Percentiles rank a stretch among this genome's conserved stretches.
phyloP scores from a whole-genome alignment of 1,140 invertebrate species.

The Drosophila persimilis region DNA sequence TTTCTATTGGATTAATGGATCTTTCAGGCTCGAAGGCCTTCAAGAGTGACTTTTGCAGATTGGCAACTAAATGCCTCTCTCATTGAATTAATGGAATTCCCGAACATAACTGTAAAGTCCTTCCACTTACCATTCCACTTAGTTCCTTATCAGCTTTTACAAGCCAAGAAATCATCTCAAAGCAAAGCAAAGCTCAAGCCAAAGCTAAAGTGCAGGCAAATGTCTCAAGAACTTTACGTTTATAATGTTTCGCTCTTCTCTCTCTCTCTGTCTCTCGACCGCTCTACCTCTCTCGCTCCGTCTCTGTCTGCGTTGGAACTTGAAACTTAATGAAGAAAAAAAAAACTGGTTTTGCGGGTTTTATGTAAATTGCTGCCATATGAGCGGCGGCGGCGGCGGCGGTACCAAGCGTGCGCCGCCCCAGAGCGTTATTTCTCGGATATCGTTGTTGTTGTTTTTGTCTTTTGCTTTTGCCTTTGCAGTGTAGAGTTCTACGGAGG shows the following conservation, averaged over 20 bases:
- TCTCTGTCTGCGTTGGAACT: conserved; percentile 34
- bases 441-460: conserved; percentile 17
- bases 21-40: neutral
- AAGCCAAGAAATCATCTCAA: no score
- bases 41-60: no score
- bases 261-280: conserved; percentile 1
- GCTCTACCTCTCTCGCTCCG: neutral
- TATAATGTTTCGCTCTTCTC: conserved; percentile 2
- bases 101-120: no score
- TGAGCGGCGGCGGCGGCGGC: conserved; percentile 50
- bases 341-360: conserved; percentile 76
- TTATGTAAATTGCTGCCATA: conserved; percentile 77
- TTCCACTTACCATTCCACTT: no score
- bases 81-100: no score
- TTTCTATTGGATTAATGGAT: no score
- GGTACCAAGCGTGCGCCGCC: conserved; percentile 26
- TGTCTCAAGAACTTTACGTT: conserved; percentile 47
- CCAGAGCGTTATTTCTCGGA: conserved; percentile 53
- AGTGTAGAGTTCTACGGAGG: conserved; percentile 21
- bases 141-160: no score
- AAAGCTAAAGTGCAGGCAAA: conserved; percentile 67
- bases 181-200: conserved; percentile 12
- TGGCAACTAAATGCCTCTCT: neutral
- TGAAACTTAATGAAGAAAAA: conserved; percentile 44
- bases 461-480: conserved; percentile 13